Conservation (phyloP, 2,888 invertebrate genomes). For the Pristionchus fissidentatus region DNA sequence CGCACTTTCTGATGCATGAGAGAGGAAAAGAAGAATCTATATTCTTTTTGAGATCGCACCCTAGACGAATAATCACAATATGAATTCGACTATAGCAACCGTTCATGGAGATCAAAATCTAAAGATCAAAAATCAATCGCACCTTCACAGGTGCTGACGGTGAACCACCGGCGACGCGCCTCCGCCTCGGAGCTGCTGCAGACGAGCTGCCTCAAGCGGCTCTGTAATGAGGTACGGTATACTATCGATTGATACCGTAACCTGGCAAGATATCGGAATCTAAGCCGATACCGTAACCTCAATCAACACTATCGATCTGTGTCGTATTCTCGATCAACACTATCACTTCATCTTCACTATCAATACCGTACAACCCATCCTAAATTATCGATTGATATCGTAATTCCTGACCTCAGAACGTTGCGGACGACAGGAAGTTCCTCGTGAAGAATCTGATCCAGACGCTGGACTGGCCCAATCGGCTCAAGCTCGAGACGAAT, state of each 20-base stretch:
- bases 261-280: too few species aligned
- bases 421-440: conserved; percentile 56
- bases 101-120: conserved; percentile 51
- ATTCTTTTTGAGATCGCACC: too few species aligned
- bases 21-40: too few species aligned
- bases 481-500: conserved; percentile 55
- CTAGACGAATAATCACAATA: too few species aligned
- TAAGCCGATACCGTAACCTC: not conserved
- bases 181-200: conserved; percentile 53
- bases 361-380: not conserved
- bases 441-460: conserved; percentile 57
- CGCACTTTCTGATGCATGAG: too few species aligned
- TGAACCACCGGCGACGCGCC: conserved; percentile 51
- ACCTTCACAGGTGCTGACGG: conserved; percentile 52
- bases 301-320: not conserved
- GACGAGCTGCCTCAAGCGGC: conserved; percentile 52
- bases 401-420: conserved; percentile 44
- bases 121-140: conserved; percentile 2
- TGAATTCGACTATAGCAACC: conserved; percentile 41
- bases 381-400: not conserved
- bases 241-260: not conserved
- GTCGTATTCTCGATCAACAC: not conserved
- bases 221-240: conserved; percentile 54
- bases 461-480: conserved; percentile 63
- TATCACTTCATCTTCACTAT: not conserved